Evolutionary conservation across 2,888 invertebrate species (phyloP).

Genomic region (Spilarctia lutea): DNA sequence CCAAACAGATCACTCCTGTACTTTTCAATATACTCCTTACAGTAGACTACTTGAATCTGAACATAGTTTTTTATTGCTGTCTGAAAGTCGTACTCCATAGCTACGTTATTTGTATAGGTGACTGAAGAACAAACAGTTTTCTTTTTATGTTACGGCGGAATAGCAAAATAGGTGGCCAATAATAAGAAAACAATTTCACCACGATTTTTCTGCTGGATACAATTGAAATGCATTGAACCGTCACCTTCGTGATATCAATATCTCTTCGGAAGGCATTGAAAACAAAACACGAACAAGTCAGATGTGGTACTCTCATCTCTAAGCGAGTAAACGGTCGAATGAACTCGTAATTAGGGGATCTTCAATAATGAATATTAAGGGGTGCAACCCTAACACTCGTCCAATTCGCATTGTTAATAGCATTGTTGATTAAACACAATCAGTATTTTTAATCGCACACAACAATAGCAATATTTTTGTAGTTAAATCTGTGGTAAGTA

Average conservation of each 20-base stretch:
- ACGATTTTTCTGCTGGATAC: conserved; percentile 64
- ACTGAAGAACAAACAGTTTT: conserved; percentile 18
- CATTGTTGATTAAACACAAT: conserved; percentile 75
- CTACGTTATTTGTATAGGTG: background rate
- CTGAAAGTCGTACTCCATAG: background rate
- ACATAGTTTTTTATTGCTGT: background rate
- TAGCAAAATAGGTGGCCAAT: conserved; percentile 32
- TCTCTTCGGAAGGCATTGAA: conserved; percentile 69
- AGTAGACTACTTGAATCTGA: background rate
- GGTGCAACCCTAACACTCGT: conserved; percentile 71
- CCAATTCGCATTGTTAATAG: conserved; percentile 59
- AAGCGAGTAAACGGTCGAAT: conserved; percentile 65
- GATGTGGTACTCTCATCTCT: conserved; percentile 75
- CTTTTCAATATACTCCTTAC: background rate
- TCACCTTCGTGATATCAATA: conserved; percentile 77
- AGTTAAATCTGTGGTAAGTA: conserved; percentile 29
- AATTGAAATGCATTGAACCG: conserved; percentile 72
- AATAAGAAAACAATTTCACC: conserved; percentile 60
- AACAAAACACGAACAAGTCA: conserved; percentile 77
- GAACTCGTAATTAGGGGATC: conserved; percentile 79
- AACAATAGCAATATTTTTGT: conserved; percentile 45
- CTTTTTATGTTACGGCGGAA: conserved; percentile 31
- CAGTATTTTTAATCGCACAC: conserved; percentile 68
- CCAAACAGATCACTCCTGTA: background rate
- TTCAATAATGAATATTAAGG: conserved; percentile 81